Conservation (phyloP, 2,888 invertebrate species). For the Scaptomyza reducta region DNA sequence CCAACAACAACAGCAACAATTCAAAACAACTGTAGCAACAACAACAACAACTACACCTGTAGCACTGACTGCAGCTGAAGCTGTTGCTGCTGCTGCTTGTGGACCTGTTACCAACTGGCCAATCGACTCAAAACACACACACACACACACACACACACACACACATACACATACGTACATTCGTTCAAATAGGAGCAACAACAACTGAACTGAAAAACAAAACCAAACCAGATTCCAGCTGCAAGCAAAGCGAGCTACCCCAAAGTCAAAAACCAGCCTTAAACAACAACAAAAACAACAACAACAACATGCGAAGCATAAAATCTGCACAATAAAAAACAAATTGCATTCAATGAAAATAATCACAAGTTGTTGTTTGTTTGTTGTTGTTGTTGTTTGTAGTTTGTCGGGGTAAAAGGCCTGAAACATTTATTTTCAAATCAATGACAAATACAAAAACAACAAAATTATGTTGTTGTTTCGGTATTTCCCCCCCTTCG, state of each 20-base stretch:
- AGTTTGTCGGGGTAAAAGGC: slow-evolving; percentile 6
- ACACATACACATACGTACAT: slow-evolving; percentile 22
- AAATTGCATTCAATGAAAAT: slow-evolving; percentile 59
- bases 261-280: slow-evolving; percentile 14
- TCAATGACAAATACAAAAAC: slow-evolving; percentile 2
- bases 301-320: slow-evolving; percentile 36
- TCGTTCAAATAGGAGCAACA: slow-evolving; percentile 49
- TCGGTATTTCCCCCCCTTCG: slow-evolving; percentile 4
- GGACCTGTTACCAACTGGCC: slow-evolving; percentile 64
- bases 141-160: slow-evolving; percentile 27
- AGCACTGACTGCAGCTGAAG: slow-evolving; percentile 34
- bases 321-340: slow-evolving; percentile 62
- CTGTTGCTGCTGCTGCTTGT: slow-evolving; percentile 22
- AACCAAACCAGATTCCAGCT: slow-evolving; percentile 71
- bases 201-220: slow-evolving; percentile 29
- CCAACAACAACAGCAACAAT: slow-evolving; percentile 11
- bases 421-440: slow-evolving; percentile 2
- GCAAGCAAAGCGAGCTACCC: too few relatives aligned
- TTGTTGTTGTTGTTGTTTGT: background rate
- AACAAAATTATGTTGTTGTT: background rate
- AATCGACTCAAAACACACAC: slow-evolving; percentile 43
- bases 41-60: slow-evolving; percentile 47
- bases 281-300: slow-evolving; percentile 9
- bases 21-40: slow-evolving; percentile 12
- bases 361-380: slow-evolving; percentile 14